Evolutionary conservation across 1,140 invertebrate genomes (phyloP), one percentile per base, ranked within the genome.

Genomic region (Capitella teleta): DNA sequence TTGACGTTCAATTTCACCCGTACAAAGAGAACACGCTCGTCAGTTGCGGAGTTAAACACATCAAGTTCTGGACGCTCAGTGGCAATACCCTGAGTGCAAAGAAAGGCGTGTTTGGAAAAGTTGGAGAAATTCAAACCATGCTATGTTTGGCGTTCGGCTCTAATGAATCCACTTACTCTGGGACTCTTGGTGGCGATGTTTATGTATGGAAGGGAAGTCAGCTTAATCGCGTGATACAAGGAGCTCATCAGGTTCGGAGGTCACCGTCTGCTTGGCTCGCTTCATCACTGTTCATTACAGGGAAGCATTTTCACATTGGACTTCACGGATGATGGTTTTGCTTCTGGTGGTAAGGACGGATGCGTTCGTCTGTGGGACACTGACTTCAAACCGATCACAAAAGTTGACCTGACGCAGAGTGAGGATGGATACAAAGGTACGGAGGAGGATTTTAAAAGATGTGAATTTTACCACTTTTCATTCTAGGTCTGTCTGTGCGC

Each of bases 31-130:
- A 72, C 49, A 51, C 52, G 14, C 55, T 74, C 19, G 67, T 71
- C 2, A 72, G 63, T 24, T 73, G 68, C 63, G 72, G 72, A 16
- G 62, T 74, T 1, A 74, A 74, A 50, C 72, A 74, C 54, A 68
- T 74, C 25, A 70, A 68, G 43, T 74, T 74, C 45, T 74, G 72
- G 72, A 60, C 63, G 8, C 46, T 73, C 18, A 68, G 63, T 57
- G 72, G 72, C 23, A 74, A 74, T 59, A 61, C 69, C 25, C 55
- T 73, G 12, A 63, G 64, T 26, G 57, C 63, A 5, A 64, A 65
- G 45, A 72, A 73, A 55, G 71, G 68, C 4, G 55, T 70, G 18
- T 72, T 72, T 63, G 69, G 70, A 14, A 71, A 72, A 47, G 54
- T 53, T 6, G 70, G 70, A 30, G 72, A 74, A 50, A 73, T 73